Conservation (phyloP, 2,888 invertebrate genomes). For the Athalia rosae region DNA sequence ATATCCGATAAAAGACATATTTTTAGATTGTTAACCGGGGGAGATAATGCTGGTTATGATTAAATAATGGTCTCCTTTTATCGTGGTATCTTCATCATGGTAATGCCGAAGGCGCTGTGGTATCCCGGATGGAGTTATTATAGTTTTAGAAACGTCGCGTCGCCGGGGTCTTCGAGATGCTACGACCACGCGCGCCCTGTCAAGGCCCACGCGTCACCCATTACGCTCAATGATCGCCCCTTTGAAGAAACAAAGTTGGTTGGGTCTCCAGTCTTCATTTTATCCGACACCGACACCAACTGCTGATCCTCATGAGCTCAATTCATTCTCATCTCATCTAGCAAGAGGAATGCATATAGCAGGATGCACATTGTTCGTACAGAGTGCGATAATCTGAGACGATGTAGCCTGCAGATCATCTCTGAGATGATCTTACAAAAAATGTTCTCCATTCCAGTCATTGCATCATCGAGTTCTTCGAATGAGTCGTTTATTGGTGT, state of each 20-base stretch:
- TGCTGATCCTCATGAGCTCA: slow-evolving; percentile 13
- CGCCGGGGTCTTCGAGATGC: slow-evolving; percentile 46
- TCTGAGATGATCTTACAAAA: too few species aligned
- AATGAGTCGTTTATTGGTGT: too few species aligned
- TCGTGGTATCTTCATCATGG: slow-evolving; percentile 51
- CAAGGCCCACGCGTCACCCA: slow-evolving; percentile 66
- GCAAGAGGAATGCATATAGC: slow-evolving; percentile 17
- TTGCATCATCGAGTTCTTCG: too few species aligned
- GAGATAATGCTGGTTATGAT: slow-evolving; percentile 21
- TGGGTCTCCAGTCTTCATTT: not conserved
- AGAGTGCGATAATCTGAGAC: not conserved
- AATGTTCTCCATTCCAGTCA: too few species aligned
- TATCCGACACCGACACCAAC: slow-evolving; percentile 24
- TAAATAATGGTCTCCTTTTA: slow-evolving; percentile 21
- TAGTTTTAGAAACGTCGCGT: slow-evolving; percentile 57
- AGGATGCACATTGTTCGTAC: slow-evolving; percentile 35
- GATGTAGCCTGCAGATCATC: too few species aligned
- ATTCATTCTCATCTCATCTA: slow-evolving; percentile 29
- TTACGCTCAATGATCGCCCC: slow-evolving; percentile 59
- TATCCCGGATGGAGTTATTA: slow-evolving; percentile 67
- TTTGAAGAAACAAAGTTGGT: slow-evolving; percentile 52
- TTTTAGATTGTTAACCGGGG: not conserved
- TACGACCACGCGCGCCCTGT: slow-evolving; percentile 67
- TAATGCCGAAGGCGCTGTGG: slow-evolving; percentile 45
- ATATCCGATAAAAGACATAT: not conserved